Evolutionary conservation across 2,888 invertebrate genomes (phyloP), one percentile per base, ranked within the genome.

Genomic region (Ophonus ardosiacus): DNA sequence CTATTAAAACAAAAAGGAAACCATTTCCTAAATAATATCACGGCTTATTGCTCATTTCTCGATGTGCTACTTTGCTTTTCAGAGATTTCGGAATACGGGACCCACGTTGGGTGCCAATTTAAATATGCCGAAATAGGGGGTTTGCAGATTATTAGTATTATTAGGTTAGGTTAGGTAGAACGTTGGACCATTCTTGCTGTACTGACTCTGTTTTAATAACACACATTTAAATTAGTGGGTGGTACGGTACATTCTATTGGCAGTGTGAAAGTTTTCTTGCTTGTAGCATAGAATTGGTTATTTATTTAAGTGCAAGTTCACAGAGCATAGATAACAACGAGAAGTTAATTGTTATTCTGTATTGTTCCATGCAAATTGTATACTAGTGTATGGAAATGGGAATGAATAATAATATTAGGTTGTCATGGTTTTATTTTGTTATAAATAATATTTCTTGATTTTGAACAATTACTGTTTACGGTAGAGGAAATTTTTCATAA

Each of bases 301-400:
- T 68, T 68, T 68, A 68, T 68, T 68, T 68, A 68, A 68, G 68
- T 68, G 68, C 68, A 68, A 68, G 68, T 68, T 68, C 68, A 68
- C 38, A 68, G 31, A 68, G 68, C 68, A 68, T n/a, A 31, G 68
- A 68, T 63, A 63, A 68, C 68, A 68, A 31, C 38, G 24, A 68
- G 68, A 68, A 38, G 13, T 68, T 68, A 68, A 68, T 68, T 68
- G 38, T 68, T 68, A 38, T 13, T 68, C 10, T 68, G n/a, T 38
- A 68, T 68, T 68, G 68, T 68, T 68, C 68, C 68, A 68, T 68
- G 38, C 68, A 68, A 68, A 68, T 68, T 68, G 8, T 63, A 7
- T 68, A 7, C 68, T 15, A 38, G 38, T 21, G n/a, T 31, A 68
- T 68, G 31, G 10, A 68, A 68, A 68, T 68, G 68, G 15, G 38